Conservation (phyloP, 2,113 vertebrate genomes). For the Ptychochromis oligacanthus region DNA sequence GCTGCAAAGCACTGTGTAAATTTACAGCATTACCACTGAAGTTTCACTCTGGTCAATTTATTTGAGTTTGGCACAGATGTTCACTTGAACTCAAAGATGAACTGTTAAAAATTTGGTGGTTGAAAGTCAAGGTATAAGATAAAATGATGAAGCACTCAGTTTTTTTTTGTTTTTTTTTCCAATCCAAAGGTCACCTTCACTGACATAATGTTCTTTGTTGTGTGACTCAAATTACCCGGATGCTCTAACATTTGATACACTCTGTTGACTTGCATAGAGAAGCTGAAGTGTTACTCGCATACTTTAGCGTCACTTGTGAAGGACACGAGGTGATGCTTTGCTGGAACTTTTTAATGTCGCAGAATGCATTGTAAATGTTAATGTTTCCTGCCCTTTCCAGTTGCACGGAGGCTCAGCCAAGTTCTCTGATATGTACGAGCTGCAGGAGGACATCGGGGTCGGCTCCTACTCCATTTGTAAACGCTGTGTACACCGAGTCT, state of each 20-base stretch:
- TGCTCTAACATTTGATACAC: slow-evolving; percentile 7
- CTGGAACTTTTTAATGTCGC: neutral
- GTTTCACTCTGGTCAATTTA: neutral
- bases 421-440: slow-evolving; percentile 92
- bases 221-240: neutral
- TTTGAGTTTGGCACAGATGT: neutral
- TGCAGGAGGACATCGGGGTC: slow-evolving; percentile 96
- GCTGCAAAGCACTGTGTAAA: neutral
- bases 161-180: neutral
- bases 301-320: neutral
- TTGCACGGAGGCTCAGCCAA: slow-evolving; percentile 88
- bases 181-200: neutral
- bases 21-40: neutral
- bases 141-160: neutral
- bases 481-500: slow-evolving; percentile 89
- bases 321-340: neutral
- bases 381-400: slow-evolving; percentile 64
- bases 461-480: slow-evolving; percentile 98
- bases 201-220: slow-evolving; percentile 1
- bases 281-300: neutral
- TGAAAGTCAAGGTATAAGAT: neutral
- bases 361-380: neutral
- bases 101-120: neutral
- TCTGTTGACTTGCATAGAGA: neutral
- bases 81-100: neutral